A percentile compares a stretch with the other conserved stretches of the same genome.
Evolutionary conservation across 2,113 vertebrate genomes (phyloP).

Genomic region (Morone saxatilis): DNA sequence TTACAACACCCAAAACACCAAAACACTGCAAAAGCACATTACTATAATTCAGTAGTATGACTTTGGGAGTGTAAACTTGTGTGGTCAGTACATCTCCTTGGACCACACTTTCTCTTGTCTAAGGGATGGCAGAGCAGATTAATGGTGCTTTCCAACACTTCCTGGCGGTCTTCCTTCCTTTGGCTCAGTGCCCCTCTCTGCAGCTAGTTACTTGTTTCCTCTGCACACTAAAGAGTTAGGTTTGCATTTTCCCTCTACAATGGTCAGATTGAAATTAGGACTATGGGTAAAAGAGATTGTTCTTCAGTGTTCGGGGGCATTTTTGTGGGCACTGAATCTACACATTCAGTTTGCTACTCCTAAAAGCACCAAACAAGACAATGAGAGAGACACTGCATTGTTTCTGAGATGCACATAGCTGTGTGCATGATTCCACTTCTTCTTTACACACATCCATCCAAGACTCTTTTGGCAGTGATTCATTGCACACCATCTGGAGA

Average conservation of each 20-base stretch:
- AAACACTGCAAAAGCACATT: neutral
- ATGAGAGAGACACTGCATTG: neutral
- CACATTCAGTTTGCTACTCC: neutral
- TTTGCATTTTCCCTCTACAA: neutral
- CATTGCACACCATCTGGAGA: neutral
- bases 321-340: neutral
- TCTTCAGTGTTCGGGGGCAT: neutral
- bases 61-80: slow-evolving; percentile 13
- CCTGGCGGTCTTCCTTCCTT: slow-evolving; percentile 27
- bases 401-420: neutral
- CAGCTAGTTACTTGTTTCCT: slow-evolving; percentile 24
- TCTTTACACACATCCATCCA: neutral
- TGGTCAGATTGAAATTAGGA: slow-evolving; percentile 8
- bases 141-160: slow-evolving; percentile 48
- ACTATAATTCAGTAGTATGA: slow-evolving; percentile 10
- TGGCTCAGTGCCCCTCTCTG: slow-evolving; percentile 47
- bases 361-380: neutral
- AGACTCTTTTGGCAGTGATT: neutral
- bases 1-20: neutral
- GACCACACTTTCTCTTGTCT: slow-evolving; percentile 30
- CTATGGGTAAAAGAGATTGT: neutral
- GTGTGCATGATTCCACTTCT: neutral
- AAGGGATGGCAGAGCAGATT: slow-evolving; percentile 42
- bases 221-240: neutral
- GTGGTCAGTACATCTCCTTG: slow-evolving; percentile 29